Evolutionary conservation across 1,140 invertebrate genomes (phyloP).

Genomic region (Drosophila cardini): DNA sequence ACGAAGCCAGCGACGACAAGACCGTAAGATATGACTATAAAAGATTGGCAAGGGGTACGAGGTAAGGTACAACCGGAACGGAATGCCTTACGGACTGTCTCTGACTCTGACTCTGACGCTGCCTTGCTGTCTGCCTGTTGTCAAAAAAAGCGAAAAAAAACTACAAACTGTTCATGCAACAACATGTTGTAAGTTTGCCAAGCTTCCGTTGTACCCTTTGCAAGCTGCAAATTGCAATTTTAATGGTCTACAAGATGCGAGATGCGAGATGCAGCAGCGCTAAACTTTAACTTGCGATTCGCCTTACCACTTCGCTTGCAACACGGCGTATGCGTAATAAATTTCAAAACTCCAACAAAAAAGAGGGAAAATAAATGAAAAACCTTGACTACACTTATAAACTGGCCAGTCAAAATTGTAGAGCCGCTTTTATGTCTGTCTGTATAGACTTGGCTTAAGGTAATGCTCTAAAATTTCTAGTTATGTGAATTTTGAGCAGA

Average conservation of each 20-base stretch:
- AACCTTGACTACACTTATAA: constrained; percentile 11
- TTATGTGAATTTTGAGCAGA: too few relatives aligned
- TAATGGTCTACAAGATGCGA: constrained; percentile 50
- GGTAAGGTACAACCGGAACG: constrained; percentile 35
- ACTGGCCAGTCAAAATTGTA: constrained; percentile 11
- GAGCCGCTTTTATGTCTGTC: not conserved
- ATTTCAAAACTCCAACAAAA: constrained; percentile 19
- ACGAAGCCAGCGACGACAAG: constrained; percentile 49
- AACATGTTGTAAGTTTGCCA: constrained; percentile 49
- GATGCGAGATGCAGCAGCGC: constrained; percentile 12
- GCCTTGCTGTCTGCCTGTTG: constrained; percentile 41
- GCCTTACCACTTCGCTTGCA: constrained; percentile 1
- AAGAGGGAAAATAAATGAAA: not conserved
- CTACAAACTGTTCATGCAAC: constrained; percentile 28
- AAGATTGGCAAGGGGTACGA: constrained; percentile 12
- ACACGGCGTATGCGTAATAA: constrained; percentile 54
- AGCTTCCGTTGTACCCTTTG: constrained; percentile 18
- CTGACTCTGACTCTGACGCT: constrained; percentile 10
- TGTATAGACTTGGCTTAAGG: too few relatives aligned
- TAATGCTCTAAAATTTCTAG: too few relatives aligned
- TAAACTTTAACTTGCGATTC: constrained; percentile 25
- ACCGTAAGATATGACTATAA: constrained; percentile 63
- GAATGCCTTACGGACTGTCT: constrained; percentile 28
- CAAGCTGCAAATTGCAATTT: constrained; percentile 55
- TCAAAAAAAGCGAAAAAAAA: constrained; percentile 33